These are phyloP conservation scores for Sceloporus tristichus DNA, from an alignment of 2,113 vertebrate species.

Conservation along the genomic window DNA sequence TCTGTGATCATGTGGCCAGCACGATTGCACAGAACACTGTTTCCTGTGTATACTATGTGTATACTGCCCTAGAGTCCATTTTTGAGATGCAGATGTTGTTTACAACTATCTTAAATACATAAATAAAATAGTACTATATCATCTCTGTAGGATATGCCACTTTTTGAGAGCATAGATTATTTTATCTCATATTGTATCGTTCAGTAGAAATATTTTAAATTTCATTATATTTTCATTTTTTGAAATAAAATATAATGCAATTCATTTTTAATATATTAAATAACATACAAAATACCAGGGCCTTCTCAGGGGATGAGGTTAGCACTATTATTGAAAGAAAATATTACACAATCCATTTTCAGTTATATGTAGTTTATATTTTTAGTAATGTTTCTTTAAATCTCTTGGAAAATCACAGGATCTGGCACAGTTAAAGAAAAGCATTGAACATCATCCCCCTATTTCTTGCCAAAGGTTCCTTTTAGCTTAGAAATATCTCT, in stretches of 20 bases:
- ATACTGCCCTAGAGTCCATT: neutral
- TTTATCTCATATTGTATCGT: neutral
- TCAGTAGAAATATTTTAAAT: neutral
- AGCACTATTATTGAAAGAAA: neutral
- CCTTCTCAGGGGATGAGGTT: neutral
- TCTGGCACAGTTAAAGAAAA: slow-evolving; percentile 43
- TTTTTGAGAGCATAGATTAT: neutral
- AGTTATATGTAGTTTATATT: neutral
- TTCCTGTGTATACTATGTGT: neutral
- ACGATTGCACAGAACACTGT: too few relatives aligned
- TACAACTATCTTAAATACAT: neutral
- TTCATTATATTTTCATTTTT: neutral
- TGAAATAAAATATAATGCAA: neutral
- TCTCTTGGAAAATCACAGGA: slow-evolving; percentile 22
- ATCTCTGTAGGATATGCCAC: neutral
- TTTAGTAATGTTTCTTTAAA: neutral
- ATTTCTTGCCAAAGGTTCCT: slow-evolving; percentile 43
- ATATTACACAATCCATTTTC: neutral
- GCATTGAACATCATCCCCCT: slow-evolving; percentile 4
- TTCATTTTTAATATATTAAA: neutral
- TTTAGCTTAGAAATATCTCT: slow-evolving; percentile 10
- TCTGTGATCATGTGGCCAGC: too few relatives aligned
- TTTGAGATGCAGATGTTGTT: neutral
- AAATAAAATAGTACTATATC: neutral
- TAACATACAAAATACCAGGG: too few relatives aligned